Evolutionary conservation across 2,113 vertebrate species (phyloP).

Genomic region (Craseonycteris thonglongyai): DNA sequence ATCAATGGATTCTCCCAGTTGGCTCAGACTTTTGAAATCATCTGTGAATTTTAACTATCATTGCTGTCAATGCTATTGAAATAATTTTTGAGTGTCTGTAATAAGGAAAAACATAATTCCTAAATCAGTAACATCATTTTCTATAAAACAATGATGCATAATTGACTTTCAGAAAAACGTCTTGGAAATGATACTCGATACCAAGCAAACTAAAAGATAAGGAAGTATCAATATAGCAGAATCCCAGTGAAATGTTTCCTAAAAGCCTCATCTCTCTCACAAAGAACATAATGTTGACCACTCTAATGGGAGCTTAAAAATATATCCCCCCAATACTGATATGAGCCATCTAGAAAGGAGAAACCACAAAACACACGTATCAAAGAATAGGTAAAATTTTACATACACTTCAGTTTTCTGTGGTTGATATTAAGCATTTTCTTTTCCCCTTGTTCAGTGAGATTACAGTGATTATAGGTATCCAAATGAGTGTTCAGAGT

Average conservation of each 20-base stretch:
- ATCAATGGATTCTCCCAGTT: neutral
- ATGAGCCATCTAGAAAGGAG: neutral
- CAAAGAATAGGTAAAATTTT: neutral
- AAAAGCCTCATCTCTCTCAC: neutral
- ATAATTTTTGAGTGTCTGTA: slow-evolving; percentile 30
- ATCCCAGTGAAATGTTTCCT: neutral
- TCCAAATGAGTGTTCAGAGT: neutral
- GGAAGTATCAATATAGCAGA: neutral
- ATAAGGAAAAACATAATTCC: slow-evolving; percentile 57
- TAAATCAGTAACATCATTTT: slow-evolving; percentile 38
- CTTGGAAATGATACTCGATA: neutral
- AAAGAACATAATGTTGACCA: neutral
- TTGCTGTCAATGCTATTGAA: slow-evolving; percentile 50
- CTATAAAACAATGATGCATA: slow-evolving; percentile 13
- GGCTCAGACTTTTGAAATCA: slow-evolving; percentile 12
- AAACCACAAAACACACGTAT: neutral
- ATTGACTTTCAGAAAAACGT: neutral
- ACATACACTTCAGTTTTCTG: neutral
- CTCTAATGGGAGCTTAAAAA: neutral
- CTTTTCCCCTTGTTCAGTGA: neutral
- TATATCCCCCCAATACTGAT: neutral
- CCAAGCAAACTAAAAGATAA: neutral
- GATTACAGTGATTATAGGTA: neutral
- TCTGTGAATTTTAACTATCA: slow-evolving; percentile 36
- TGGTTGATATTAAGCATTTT: neutral